Evolutionary conservation across 2,797 vertebrate genomes (phyloP).

Genomic region (Chloroceryle inda): DNA sequence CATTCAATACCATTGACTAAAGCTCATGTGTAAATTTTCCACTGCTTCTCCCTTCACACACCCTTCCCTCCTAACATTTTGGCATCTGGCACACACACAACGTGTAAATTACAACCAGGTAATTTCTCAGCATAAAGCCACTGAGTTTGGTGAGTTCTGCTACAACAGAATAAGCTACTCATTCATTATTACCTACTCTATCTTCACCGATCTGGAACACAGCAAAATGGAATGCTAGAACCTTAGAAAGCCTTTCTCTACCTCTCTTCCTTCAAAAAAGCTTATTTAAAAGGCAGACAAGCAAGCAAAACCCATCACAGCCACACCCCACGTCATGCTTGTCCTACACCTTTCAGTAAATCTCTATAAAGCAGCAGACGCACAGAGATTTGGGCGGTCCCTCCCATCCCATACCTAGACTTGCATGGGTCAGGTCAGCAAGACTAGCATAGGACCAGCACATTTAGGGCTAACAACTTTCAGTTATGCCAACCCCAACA

Average conservation of each 20-base stretch:
- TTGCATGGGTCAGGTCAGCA: background rate
- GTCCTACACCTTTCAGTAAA: background rate
- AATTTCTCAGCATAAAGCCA: background rate
- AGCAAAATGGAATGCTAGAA: background rate
- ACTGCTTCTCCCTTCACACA: background rate
- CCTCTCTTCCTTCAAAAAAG: background rate
- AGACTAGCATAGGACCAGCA: background rate
- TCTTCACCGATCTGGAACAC: background rate
- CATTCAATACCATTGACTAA: constrained; percentile 25
- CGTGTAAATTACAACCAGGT: background rate
- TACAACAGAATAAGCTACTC: background rate
- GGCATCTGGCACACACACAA: background rate
- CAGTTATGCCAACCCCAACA: background rate
- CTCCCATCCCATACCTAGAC: background rate
- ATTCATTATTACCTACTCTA: background rate
- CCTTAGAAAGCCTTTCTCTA: background rate
- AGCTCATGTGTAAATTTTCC: constrained; percentile 23
- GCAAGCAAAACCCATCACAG: rapidly evolving
- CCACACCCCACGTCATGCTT: too few relatives aligned
- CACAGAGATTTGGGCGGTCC: background rate
- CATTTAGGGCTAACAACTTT: background rate
- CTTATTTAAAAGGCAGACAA: background rate
- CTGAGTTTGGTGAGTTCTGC: background rate
- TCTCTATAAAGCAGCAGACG: background rate
- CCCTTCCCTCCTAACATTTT: constrained; percentile 22